These are phyloP conservation scores for Noctuana brunneofusca DNA, from an alignment of 2,888 invertebrate species.

Conservation along the genomic window DNA sequence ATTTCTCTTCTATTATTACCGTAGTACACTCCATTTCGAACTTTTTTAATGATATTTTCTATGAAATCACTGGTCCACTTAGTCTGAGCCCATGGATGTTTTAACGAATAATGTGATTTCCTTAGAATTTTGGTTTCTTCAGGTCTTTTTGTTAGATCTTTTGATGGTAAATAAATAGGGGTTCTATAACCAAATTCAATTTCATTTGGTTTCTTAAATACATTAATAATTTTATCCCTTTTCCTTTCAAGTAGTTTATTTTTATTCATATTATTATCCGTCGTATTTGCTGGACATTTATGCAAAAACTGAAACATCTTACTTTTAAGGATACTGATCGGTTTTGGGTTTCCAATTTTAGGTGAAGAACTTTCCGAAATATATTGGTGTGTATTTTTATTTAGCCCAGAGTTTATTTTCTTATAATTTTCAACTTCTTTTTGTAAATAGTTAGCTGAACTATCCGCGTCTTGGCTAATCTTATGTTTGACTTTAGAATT, in stretches of 20 bases:
- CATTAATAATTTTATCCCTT: neutral
- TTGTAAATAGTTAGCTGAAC: neutral
- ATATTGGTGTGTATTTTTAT: neutral
- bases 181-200: neutral
- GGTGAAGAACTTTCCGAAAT: neutral
- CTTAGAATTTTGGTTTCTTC: slow-evolving; percentile 10
- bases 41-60: slow-evolving; percentile 68
- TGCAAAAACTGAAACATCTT: slow-evolving; percentile 26
- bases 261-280: neutral
- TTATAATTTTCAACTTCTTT: slow-evolving; percentile 4
- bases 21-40: slow-evolving; percentile 66
- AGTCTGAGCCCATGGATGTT: slow-evolving; percentile 55
- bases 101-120: slow-evolving; percentile 12
- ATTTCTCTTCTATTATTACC: slow-evolving; percentile 47
- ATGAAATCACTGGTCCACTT: slow-evolving; percentile 69
- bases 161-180: neutral
- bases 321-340: slow-evolving; percentile 20
- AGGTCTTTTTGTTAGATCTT: neutral
- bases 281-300: neutral
- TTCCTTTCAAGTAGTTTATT: neutral
- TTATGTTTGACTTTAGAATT: slow-evolving; percentile 13
- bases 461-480: neutral
- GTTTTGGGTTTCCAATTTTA: slow-evolving; percentile 10
- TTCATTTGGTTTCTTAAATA: neutral
- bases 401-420: neutral